phyloP scores from a whole-genome alignment of 1,140 invertebrate species.

The Carposina sasakii region DNA sequence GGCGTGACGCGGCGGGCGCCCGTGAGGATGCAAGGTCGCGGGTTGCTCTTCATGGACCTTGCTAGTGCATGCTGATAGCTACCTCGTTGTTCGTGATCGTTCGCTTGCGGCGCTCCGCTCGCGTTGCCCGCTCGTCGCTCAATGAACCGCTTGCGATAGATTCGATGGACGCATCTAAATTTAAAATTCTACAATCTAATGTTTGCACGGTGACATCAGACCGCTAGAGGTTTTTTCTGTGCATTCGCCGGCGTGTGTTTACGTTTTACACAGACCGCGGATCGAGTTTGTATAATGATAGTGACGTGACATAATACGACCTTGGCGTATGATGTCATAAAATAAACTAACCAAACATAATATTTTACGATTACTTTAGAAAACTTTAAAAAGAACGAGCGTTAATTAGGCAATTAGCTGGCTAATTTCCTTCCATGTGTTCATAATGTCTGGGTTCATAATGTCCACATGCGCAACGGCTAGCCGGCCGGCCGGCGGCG shows the following conservation, averaged over 20 bases:
- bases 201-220: slow-evolving; percentile 67
- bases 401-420: too few relatives aligned
- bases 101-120: slow-evolving; percentile 62
- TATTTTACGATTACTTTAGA: too few relatives aligned
- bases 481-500: slow-evolving; percentile 40
- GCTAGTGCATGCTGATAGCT: slow-evolving; percentile 8
- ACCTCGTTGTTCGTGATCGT: slow-evolving; percentile 64
- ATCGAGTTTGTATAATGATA: slow-evolving; percentile 30
- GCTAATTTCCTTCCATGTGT: too few relatives aligned
- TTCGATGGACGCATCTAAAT: slow-evolving; percentile 56
- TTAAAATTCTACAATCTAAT: slow-evolving; percentile 55
- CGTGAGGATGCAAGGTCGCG: slow-evolving; percentile 56
- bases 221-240: slow-evolving; percentile 49
- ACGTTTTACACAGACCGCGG: slow-evolving; percentile 48
- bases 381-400: too few relatives aligned
- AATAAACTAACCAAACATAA: too few relatives aligned
- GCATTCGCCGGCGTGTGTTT: slow-evolving; percentile 55
- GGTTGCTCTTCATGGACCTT: too few relatives aligned
- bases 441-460: too few relatives aligned
- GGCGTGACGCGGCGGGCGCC: slow-evolving; percentile 41
- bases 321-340: slow-evolving; percentile 26
- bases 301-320: slow-evolving; percentile 43
- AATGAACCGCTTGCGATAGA: slow-evolving; percentile 56
- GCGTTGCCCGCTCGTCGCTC: slow-evolving; percentile 64
- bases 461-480: too few relatives aligned